Conservation (phyloP, 2,113 vertebrate species). For the Crotalus viridis region DNA sequence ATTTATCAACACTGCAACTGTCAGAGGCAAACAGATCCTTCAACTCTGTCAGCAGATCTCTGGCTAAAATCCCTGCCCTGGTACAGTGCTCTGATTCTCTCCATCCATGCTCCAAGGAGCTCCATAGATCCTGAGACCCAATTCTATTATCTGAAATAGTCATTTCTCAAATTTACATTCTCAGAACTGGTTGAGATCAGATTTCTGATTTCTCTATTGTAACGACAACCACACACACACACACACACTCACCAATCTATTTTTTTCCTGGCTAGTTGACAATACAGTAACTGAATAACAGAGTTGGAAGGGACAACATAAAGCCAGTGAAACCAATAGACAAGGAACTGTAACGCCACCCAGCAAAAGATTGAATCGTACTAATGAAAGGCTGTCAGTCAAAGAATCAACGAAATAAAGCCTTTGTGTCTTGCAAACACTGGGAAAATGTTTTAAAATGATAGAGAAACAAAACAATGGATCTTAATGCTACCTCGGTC, state of each 20-base stretch:
- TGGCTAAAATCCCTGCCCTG: neutral
- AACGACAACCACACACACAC: no score
- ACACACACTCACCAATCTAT: no score
- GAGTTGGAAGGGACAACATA: neutral
- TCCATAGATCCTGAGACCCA: neutral
- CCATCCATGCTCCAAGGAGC: neutral
- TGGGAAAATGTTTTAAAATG: conserved; percentile 55
- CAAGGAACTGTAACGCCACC: conserved; percentile 54
- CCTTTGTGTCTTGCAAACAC: conserved; percentile 46
- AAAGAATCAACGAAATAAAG: conserved; percentile 57
- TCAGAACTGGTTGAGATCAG: no score
- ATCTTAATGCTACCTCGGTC: conserved; percentile 55
- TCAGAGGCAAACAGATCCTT: neutral
- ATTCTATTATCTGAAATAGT: neutral
- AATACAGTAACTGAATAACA: no score
- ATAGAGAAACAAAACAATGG: conserved; percentile 54
- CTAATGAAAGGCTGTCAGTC: conserved; percentile 60
- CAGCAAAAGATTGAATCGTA: conserved; percentile 57
- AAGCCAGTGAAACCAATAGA: conserved; percentile 41
- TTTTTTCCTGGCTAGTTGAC: no score
- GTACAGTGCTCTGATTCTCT: neutral
- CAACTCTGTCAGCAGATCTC: neutral
- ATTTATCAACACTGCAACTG: neutral
- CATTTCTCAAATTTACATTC: neutral
- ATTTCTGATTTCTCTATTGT: no score